These are phyloP conservation scores for Rotaria socialis DNA, from an alignment of 2,888 invertebrate species.

Conservation along the genomic window DNA sequence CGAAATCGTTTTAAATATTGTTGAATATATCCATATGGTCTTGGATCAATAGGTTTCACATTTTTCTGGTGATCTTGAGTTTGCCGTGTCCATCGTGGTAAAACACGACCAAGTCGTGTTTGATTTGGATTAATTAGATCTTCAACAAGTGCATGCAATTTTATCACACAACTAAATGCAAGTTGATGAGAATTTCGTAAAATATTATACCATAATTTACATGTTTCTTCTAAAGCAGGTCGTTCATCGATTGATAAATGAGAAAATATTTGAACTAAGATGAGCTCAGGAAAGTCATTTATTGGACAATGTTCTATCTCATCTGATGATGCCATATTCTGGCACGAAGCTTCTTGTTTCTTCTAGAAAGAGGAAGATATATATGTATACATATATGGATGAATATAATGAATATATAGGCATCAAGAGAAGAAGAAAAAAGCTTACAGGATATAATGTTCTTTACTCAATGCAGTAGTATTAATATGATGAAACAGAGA, in stretches of 20 bases:
- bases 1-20: not conserved
- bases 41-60: not conserved
- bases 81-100: not conserved
- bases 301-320: not conserved
- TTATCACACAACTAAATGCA: not conserved
- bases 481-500: not conserved
- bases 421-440: not conserved
- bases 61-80: not conserved
- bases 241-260: slow-evolving; percentile 25
- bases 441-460: not conserved
- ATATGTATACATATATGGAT: not conserved
- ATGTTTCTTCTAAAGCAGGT: not conserved
- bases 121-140: not conserved
- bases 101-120: not conserved
- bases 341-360: not conserved
- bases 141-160: not conserved
- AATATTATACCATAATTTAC: slow-evolving; percentile 23
- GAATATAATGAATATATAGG: not conserved
- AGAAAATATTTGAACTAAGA: slow-evolving; percentile 29
- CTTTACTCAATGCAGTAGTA: not conserved
- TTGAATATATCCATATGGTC: slow-evolving; percentile 12
- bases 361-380: not conserved
- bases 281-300: slow-evolving; percentile 19
- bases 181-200: not conserved
- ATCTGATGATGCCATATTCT: not conserved